phyloP scores from a whole-genome alignment of 2,113 vertebrate genomes.

The Albula glossodonta region DNA sequence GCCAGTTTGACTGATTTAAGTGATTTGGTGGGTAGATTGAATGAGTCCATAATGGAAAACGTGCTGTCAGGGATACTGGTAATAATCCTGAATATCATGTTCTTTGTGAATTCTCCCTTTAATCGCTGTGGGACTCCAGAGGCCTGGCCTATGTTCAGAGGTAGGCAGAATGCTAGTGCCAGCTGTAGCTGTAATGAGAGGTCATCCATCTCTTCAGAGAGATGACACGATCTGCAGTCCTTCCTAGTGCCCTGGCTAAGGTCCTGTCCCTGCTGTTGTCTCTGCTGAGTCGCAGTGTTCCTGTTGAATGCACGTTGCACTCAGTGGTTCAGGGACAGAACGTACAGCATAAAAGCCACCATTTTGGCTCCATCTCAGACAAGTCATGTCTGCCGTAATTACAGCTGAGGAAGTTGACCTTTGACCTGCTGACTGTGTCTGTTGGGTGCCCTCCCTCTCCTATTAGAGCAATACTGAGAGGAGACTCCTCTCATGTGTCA shows the following conservation, averaged over 20 bases:
- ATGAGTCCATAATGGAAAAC: no score
- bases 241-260: neutral
- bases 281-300: neutral
- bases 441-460: neutral
- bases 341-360: neutral
- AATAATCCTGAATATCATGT: no score
- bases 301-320: neutral
- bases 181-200: neutral
- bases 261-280: neutral
- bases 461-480: neutral
- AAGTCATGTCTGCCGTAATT: neutral
- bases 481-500: neutral
- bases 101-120: no score
- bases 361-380: neutral
- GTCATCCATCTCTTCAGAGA: neutral
- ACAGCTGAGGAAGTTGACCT: neutral
- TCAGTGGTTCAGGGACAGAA: neutral
- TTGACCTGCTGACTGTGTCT: neutral
- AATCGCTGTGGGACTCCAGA: no score
- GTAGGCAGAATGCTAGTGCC: neutral
- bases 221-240: neutral
- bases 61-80: no score
- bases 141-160: neutral
- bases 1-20: no score
- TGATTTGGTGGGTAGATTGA: no score